phyloP scores from a whole-genome alignment of 2,113 vertebrate genomes.

The Hypomesus transpacificus region DNA sequence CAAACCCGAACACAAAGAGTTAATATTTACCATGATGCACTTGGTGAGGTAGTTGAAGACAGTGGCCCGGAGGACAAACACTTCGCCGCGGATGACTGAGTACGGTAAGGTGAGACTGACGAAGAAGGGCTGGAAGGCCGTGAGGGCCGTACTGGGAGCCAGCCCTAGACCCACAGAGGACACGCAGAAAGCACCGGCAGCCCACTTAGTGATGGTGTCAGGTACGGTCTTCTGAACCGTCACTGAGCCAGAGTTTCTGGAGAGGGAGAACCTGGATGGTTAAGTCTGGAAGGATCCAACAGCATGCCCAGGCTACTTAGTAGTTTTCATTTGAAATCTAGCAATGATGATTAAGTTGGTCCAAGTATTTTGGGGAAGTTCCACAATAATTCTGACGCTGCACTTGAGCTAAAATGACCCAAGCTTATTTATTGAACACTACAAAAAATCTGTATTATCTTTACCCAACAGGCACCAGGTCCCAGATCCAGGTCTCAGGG shows the following conservation, averaged over 20 bases:
- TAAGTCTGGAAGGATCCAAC: too few relatives aligned
- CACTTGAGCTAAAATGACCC: too few relatives aligned
- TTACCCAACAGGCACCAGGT: constrained; percentile 77
- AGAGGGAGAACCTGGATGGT: not conserved
- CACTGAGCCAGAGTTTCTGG: constrained; percentile 54
- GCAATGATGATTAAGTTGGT: too few relatives aligned
- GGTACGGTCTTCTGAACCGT: constrained; percentile 70
- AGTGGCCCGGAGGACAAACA: constrained; percentile 74
- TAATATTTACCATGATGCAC: constrained; percentile 75
- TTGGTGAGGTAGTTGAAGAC: constrained; percentile 82
- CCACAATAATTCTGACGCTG: too few relatives aligned
- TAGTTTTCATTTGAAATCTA: too few relatives aligned
- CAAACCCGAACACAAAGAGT: too few relatives aligned
- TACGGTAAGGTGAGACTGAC: constrained; percentile 75
- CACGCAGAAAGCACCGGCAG: constrained; percentile 79
- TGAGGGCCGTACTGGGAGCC: constrained; percentile 61
- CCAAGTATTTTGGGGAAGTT: too few relatives aligned
- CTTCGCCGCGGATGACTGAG: constrained; percentile 78
- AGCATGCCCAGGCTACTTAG: too few relatives aligned
- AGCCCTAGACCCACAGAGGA: constrained; percentile 81
- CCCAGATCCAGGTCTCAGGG: constrained; percentile 90
- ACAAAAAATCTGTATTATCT: constrained; percentile 17
- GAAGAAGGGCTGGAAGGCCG: constrained; percentile 81
- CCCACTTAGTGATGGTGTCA: constrained; percentile 87
- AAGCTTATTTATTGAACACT: too few relatives aligned